These are phyloP conservation scores for Datnioides undecimradiatus DNA, from an alignment of 2,113 vertebrate species.

Conservation along the genomic window DNA sequence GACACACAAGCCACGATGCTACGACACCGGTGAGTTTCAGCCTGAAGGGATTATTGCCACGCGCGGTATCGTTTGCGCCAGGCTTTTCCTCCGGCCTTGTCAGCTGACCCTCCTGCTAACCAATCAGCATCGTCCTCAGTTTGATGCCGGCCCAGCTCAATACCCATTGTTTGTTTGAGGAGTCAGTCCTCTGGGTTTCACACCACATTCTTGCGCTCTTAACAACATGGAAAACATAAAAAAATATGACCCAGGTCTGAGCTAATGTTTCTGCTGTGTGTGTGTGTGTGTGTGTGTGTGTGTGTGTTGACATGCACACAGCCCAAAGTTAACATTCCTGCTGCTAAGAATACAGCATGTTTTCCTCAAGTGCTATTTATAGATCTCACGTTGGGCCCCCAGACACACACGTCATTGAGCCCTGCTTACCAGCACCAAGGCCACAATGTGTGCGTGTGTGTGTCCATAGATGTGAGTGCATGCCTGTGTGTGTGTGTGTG, in stretches of 20 bases:
- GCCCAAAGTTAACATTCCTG: constrained; percentile 65
- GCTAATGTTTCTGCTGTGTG: constrained; percentile 38
- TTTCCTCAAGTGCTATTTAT: constrained; percentile 71
- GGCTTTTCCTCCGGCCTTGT: neutral
- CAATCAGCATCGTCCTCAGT: neutral
- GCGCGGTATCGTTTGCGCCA: no score
- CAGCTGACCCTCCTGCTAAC: neutral
- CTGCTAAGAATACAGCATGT: constrained; percentile 70
- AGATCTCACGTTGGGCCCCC: constrained; percentile 65
- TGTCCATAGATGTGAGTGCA: constrained; percentile 23
- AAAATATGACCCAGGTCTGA: constrained; percentile 48
- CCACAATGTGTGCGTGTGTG: constrained; percentile 40
- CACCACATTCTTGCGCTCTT: constrained; percentile 46
- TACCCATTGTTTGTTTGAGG: neutral
- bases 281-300: constrained; percentile 33
- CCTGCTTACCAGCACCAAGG: constrained; percentile 61
- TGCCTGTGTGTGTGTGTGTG: constrained; percentile 40
- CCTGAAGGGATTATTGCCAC: neutral
- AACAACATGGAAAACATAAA: constrained; percentile 67
- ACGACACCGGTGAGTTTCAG: neutral
- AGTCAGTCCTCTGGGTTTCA: constrained; percentile 25
- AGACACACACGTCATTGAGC: constrained; percentile 68
- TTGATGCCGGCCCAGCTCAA: neutral
- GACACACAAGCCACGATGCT: neutral
- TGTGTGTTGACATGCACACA: constrained; percentile 12